These are phyloP conservation scores for Cinclus cinclus DNA, from an alignment of 2,113 vertebrate genomes.

Conservation along the genomic window DNA sequence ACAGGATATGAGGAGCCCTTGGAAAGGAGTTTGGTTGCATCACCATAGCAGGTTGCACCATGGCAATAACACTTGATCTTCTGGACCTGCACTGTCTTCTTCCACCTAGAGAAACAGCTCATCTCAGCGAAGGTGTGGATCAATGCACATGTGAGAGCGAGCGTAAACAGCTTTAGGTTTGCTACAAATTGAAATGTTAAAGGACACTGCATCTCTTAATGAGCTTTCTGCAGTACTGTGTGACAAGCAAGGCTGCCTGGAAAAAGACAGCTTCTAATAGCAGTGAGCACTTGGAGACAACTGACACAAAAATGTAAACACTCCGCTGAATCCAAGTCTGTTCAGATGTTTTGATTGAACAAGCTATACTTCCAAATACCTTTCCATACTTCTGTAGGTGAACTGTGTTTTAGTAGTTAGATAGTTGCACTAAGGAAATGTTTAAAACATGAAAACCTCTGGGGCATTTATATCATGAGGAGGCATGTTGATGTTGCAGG, in stretches of 20 bases:
- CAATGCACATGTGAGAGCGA: fast-evolving
- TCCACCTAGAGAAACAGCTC: neutral
- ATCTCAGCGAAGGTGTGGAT: neutral
- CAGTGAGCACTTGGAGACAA: neutral
- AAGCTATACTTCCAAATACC: neutral
- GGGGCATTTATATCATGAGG: neutral
- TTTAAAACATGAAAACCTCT: constrained; percentile 43
- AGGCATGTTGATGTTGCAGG: constrained; percentile 28
- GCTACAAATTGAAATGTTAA: neutral
- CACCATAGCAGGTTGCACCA: neutral
- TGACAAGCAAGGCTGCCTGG: neutral
- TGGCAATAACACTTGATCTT: neutral
- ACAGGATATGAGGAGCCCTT: neutral
- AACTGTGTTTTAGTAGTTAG: neutral
- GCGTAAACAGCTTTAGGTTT: neutral
- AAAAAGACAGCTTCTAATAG: neutral
- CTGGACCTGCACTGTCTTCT: neutral
- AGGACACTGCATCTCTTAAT: neutral
- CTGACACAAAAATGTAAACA: constrained; percentile 3
- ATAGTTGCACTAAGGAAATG: neutral
- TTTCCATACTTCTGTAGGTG: neutral
- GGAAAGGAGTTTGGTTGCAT: neutral
- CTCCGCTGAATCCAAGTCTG: neutral
- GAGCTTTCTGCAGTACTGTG: neutral
- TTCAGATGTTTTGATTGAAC: neutral